Evolutionary conservation across 2,888 invertebrate species (phyloP), one percentile per base, ranked within the genome.

Genomic region (Tiliacea citrago): DNA sequence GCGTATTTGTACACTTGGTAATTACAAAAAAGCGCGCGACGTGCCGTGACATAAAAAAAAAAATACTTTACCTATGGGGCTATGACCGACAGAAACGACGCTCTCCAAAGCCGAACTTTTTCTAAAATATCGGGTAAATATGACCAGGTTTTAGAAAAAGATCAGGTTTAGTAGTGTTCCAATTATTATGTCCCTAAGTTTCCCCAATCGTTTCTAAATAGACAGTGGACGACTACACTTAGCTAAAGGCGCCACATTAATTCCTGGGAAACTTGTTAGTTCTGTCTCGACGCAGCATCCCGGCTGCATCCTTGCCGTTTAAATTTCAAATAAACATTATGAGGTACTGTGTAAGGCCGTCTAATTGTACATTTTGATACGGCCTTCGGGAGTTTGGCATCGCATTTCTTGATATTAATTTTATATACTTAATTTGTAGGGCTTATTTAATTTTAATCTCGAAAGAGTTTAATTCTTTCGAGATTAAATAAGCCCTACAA

Each of bases 231-330:
- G 86, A 83, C 75, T 80, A 82, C 84, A 62, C 60, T 78, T 16
- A 68, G 78, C 75, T 82, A 47, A 85, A 86, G 85, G 86, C 83
- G 86, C 81, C 86, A 86, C 83, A 83, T 85, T 89, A 89, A 88
- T 88, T 91, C 87, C 83, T 86, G 80, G 77, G 84, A 85, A 90
- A 91, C 89, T 91, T 90, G 91, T 90, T 91, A 91, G 90, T 88
- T 85, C 86, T 88, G 88, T 80, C 88, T 88, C 87, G 86, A 85
- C 84, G 88, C 88, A 85, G 86, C 70, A 82, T 79, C 82, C 82
- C 65, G 81, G 85, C 85, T 82, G 83, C 83, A 88, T 83, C 82
- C 85, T 86, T 75, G 84, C 79, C 73, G 86, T 86, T 89, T 88
- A 87, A 90, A 88, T 88, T 88, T 86, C 86, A 88, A 90, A 89